Evolutionary conservation across 92 coral and sea anemone genomes (phyloP).

Genomic region (Epizoanthus fatuus): DNA sequence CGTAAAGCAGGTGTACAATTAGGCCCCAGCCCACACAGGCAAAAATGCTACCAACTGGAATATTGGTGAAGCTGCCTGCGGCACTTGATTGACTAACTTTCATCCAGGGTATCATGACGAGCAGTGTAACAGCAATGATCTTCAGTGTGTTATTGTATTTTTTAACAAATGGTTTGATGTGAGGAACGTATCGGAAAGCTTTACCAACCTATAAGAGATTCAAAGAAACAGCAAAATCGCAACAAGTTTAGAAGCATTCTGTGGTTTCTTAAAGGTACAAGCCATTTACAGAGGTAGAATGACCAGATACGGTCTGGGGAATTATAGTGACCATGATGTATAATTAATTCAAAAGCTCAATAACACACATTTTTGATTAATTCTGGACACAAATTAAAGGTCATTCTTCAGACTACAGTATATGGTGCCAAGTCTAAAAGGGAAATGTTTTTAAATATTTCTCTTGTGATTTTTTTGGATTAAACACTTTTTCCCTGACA

Average conservation of each 20-base stretch:
- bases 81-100: constrained; percentile 95
- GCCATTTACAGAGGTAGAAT: no score
- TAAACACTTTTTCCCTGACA: no score
- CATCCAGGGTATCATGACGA: constrained; percentile 95
- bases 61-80: constrained; percentile 72
- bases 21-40: constrained; percentile 91
- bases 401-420: no score
- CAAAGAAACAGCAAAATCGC: neutral
- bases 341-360: no score
- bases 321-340: no score
- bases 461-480: no score
- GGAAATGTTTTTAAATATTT: no score
- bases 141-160: constrained; percentile 84
- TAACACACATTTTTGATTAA: no score
- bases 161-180: constrained; percentile 81
- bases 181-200: constrained; percentile 78
- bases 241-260: neutral
- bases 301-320: no score
- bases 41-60: constrained; percentile 80
- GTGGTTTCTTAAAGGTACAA: no score
- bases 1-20: constrained; percentile 79
- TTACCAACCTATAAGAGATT: constrained; percentile 87
- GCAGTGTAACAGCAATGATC: constrained; percentile 73
- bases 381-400: no score
- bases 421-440: no score